Conservation (phyloP, 2,113 vertebrate genomes). For the Trogon surrucura region DNA sequence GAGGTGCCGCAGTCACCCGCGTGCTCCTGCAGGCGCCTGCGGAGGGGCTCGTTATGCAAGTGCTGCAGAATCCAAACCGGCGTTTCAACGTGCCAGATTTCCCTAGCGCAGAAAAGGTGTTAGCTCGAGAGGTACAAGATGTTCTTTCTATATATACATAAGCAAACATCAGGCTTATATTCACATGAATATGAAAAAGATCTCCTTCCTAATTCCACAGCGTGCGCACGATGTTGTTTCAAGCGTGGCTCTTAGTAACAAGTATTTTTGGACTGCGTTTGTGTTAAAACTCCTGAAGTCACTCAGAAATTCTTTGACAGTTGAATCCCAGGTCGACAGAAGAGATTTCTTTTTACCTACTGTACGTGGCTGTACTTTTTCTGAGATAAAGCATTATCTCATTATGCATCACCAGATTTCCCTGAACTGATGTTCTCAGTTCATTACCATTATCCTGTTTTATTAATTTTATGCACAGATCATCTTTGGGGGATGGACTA, state of each 20-base stretch:
- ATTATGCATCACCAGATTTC: slow-evolving; percentile 21
- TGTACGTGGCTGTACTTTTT: slow-evolving; percentile 25
- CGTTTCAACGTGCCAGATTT: not conserved
- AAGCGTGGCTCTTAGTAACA: slow-evolving; percentile 40
- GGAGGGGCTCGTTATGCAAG: not conserved
- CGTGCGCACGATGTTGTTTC: not conserved
- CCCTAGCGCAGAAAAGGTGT: not conserved
- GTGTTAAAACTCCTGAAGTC: slow-evolving; percentile 9
- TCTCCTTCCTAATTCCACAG: not conserved
- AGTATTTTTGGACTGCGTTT: slow-evolving; percentile 57
- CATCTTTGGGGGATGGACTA: not conserved
- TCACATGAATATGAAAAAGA: slow-evolving; percentile 50
- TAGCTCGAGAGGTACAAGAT: not conserved
- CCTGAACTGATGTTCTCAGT: slow-evolving; percentile 13
- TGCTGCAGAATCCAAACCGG: not conserved
- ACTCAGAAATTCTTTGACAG: slow-evolving; percentile 12
- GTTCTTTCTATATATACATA: slow-evolving; percentile 21
- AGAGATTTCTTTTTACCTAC: slow-evolving; percentile 25
- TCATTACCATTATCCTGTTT: not conserved
- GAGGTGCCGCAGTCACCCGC: not conserved
- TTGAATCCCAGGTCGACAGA: slow-evolving; percentile 41
- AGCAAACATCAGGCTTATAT: slow-evolving; percentile 24
- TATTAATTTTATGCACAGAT: slow-evolving; percentile 31
- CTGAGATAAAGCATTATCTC: not conserved
- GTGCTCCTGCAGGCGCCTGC: not conserved